phyloP scores from a whole-genome alignment of 35 echinoderm and acorn worm genomes.

The Ptychodera flava region DNA sequence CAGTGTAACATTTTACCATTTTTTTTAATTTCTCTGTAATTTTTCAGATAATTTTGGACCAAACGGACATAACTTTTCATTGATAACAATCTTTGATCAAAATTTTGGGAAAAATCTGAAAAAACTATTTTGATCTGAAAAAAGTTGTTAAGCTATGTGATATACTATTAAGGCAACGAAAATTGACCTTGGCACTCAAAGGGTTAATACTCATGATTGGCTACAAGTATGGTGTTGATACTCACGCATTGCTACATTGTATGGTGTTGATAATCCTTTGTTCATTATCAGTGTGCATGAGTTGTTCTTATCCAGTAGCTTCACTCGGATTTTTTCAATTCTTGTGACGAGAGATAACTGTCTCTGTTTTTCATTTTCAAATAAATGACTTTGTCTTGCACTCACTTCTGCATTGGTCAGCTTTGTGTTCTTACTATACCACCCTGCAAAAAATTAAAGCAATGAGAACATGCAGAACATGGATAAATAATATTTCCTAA shows the following conservation, averaged over 20 bases:
- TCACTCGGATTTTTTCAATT: slow-evolving; percentile 83
- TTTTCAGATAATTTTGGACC: too few relatives aligned
- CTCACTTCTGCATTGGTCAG: not conserved
- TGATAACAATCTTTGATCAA: too few relatives aligned
- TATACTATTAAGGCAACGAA: too few relatives aligned
- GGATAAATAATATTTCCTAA: too few relatives aligned
- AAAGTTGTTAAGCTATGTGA: too few relatives aligned
- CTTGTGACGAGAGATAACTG: slow-evolving; percentile 70
- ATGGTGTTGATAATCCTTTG: slow-evolving; percentile 90
- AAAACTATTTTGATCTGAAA: too few relatives aligned
- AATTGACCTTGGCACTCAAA: too few relatives aligned
- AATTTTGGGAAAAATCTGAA: too few relatives aligned
- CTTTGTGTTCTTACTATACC: not conserved
- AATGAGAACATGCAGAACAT: not conserved
- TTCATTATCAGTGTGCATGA: slow-evolving; percentile 79
- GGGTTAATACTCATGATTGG: not conserved
- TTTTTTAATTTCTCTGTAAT: too few relatives aligned
- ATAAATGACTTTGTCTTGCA: slow-evolving; percentile 64
- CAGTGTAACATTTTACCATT: too few relatives aligned
- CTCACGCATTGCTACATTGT: slow-evolving; percentile 98
- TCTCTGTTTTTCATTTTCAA: slow-evolving; percentile 75
- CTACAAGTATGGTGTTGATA: not conserved
- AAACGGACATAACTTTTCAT: too few relatives aligned
- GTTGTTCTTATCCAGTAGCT: slow-evolving; percentile 56
- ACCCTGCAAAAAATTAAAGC: not conserved